Conservation (phyloP, 2,113 vertebrate species). For the Ptilorrhoa leucosticta region DNA sequence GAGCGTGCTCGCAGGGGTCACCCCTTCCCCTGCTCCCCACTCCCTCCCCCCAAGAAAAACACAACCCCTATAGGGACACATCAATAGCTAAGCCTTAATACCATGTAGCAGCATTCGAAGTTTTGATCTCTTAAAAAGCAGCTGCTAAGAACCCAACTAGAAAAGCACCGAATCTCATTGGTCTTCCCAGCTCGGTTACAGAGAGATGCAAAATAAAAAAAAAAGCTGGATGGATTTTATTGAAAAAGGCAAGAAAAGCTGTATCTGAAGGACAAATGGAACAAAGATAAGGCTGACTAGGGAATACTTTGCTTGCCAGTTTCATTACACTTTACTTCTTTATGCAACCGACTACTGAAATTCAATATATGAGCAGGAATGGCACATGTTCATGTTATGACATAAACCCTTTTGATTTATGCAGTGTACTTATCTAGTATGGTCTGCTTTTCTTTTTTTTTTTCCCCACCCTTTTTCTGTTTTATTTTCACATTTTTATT, state of each 20-base stretch:
- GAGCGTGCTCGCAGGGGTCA: conserved; percentile 67
- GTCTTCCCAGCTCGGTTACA: conserved; percentile 71
- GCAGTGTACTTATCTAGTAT: conserved; percentile 57
- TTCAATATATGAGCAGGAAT: conserved; percentile 73
- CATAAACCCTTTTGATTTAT: conserved; percentile 76
- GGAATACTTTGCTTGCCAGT: conserved; percentile 76
- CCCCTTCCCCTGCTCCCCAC: conserved; percentile 64
- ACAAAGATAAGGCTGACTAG: conserved; percentile 78
- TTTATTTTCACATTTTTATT: conserved; percentile 50
- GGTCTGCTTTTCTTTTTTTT: neutral
- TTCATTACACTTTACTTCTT: conserved; percentile 78
- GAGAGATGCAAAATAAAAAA: conserved; percentile 62
- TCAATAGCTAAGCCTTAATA: conserved; percentile 80
- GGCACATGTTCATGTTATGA: conserved; percentile 72
- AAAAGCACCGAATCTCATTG: conserved; percentile 80
- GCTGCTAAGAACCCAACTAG: conserved; percentile 72
- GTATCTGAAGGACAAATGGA: conserved; percentile 77
- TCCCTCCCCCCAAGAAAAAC: conserved; percentile 62
- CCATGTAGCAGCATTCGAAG: conserved; percentile 68
- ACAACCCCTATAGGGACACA: conserved; percentile 80
- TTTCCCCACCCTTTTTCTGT: neutral
- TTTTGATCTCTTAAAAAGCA: conserved; percentile 86
- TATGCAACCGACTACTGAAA: conserved; percentile 78
- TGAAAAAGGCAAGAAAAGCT: conserved; percentile 76
- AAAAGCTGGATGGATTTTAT: conserved; percentile 73